Conservation (phyloP, 2,888 invertebrate species). For the Aleiodes leptofemur region DNA sequence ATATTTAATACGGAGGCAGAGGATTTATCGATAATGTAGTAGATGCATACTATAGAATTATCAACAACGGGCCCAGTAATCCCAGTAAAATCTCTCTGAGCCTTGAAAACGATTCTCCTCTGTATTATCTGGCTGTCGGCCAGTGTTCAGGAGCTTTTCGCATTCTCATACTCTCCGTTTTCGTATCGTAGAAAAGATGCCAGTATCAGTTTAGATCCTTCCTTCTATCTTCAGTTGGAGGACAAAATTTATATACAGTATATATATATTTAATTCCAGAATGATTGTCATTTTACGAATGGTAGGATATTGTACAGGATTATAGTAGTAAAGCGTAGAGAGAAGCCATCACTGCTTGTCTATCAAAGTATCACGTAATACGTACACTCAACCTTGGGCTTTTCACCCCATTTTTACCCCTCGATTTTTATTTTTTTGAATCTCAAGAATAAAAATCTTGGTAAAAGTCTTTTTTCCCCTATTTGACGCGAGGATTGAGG, state of each 20-base stretch:
- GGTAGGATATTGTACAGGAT: constrained; percentile 23
- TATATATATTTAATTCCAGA: neutral
- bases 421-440: too few relatives aligned
- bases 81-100: constrained; percentile 44
- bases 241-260: neutral
- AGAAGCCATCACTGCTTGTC: neutral
- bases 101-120: constrained; percentile 49
- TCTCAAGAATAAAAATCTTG: neutral
- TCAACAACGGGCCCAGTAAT: constrained; percentile 40
- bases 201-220: constrained; percentile 25
- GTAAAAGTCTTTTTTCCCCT: too few relatives aligned
- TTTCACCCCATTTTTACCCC: constrained; percentile 5
- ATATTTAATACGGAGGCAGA: neutral
- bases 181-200: constrained; percentile 22
- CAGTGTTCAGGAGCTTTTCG: constrained; percentile 31
- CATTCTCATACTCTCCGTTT: constrained; percentile 18
- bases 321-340: neutral
- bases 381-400: neutral
- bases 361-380: constrained; percentile 6
- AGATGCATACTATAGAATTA: constrained; percentile 44
- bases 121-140: constrained; percentile 51
- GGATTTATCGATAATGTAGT: constrained; percentile 30
- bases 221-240: constrained; percentile 8
- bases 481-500: too few relatives aligned
- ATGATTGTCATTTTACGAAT: constrained; percentile 32